Conservation (phyloP, 2,797 vertebrate genomes). For the Aplochiton taeniatus region DNA sequence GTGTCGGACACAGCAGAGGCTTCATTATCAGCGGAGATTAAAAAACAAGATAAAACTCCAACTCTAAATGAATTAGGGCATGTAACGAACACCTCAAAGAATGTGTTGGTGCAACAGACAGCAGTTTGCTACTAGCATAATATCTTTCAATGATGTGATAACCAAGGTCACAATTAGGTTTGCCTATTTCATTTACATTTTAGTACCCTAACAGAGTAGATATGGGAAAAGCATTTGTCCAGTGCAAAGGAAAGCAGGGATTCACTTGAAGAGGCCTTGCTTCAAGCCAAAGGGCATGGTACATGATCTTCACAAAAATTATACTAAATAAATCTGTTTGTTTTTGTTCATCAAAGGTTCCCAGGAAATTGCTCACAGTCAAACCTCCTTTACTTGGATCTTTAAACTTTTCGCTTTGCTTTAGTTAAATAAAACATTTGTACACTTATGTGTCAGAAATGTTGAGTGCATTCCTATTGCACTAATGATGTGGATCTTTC, state of each 20-base stretch:
- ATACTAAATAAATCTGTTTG: not conserved
- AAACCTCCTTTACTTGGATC: not conserved
- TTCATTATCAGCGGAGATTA: not conserved
- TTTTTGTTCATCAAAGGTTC: conserved; percentile 1
- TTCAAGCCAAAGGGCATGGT: no score
- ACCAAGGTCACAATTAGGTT: no score
- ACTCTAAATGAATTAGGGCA: not conserved
- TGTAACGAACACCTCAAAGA: not conserved
- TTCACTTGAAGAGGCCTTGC: no score
- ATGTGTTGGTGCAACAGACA: not conserved
- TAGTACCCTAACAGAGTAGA: no score
- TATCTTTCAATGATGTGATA: not conserved
- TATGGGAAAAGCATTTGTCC: no score
- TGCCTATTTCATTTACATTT: no score
- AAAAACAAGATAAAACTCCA: not conserved
- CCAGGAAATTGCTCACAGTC: not conserved
- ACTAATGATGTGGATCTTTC: no score
- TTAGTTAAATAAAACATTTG: not conserved
- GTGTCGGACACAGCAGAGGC: not conserved
- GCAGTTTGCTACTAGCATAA: not conserved
- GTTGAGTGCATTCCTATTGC: no score
- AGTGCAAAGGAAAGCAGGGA: no score
- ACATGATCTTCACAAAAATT: no score
- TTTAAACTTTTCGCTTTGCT: conserved; percentile 3
- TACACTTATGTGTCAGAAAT: no score